phyloP scores from a whole-genome alignment of 2,888 invertebrate species.

The Gastrophysa polygoni region DNA sequence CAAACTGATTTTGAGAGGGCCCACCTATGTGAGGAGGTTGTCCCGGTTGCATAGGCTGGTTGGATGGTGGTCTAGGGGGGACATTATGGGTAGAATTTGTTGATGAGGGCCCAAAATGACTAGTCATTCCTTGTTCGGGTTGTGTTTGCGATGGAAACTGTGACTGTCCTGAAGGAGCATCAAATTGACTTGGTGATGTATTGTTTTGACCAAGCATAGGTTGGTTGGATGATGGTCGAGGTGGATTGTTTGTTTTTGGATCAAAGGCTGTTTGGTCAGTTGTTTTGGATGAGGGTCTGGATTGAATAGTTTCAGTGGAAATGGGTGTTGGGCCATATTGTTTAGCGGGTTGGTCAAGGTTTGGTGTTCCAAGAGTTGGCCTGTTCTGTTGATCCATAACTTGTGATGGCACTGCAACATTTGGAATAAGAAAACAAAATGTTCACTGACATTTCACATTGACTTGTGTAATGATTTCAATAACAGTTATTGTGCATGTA shows the following conservation, averaged over 20 bases:
- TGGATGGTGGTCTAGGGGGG: constrained; percentile 8
- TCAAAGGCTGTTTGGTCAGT: background rate
- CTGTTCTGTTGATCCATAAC: constrained; percentile 37
- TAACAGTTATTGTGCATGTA: too few relatives aligned
- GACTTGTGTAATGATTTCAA: too few relatives aligned
- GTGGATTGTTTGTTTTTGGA: background rate
- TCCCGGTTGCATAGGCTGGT: constrained; percentile 9
- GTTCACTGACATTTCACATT: too few relatives aligned
- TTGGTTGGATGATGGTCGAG: background rate
- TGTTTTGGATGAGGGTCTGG: constrained; percentile 11
- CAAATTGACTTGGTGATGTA: constrained; percentile 1
- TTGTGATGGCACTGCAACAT: constrained; percentile 21
- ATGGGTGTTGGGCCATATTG: constrained; percentile 29
- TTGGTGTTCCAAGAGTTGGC: constrained; percentile 18
- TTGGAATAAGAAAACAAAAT: too few relatives aligned
- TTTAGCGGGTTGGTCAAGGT: constrained; percentile 24
- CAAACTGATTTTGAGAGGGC: constrained; percentile 22
- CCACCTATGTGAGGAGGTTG: constrained; percentile 16
- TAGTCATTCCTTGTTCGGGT: background rate
- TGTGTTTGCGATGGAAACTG: too few relatives aligned
- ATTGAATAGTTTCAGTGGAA: constrained; percentile 19
- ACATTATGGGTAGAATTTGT: background rate
- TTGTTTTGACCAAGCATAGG: background rate
- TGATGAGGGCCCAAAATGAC: background rate
- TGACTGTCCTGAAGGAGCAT: background rate